Base-by-base conservation (phyloP, 2,888 invertebrate species). In the Oscheius sp. region DNA sequence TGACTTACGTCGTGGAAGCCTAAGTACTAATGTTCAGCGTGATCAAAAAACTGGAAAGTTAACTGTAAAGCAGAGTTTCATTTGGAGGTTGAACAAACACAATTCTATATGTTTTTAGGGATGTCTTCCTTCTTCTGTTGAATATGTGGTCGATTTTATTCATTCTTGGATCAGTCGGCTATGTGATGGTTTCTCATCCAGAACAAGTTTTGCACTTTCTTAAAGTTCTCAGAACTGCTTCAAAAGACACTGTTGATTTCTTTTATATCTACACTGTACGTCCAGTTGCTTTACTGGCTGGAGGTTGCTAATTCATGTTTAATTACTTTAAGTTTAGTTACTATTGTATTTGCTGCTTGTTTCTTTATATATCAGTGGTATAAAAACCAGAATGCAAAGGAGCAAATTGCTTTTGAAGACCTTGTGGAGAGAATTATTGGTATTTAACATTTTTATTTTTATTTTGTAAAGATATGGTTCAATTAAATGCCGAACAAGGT, bases 351-450 rank as follows among this genome's bases (percentile, higher is more conserved):
- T 8, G 70, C 68, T 22, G 33, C 73, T 9, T 20, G 67, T 44
- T 83, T 70, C 38, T 74, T 76, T 49, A 65, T 72, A 1, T 68
- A 78, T 51, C 67, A 68, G 5, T 66, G 70, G 28, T 72, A 74
- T 41, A 68, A 75, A 22, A 63, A 61, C 28, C 56, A 38, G 6
- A 68, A 74, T 26, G 73, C 57, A 1, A 38, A 67, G 6, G 77
- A 78, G 30, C 75, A 80, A 44, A 61, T 59, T 5, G 57, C 71
- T 30, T 51, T 77, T 20, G 76, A 73, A 64, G 73, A 72, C 1
- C 74, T 83, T 17, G 76, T 82, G 26, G 82, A 82, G n/a, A 51
- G 74, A 32, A 81, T 83, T 50, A 77, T 75, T 1, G 75, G 79
- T 76, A 14, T n/a, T 9, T n/a, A 9, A 2, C 51, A 8, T 32